Conservation (phyloP, 2,797 vertebrate species). For the Pseudocheirus occidentalis region DNA sequence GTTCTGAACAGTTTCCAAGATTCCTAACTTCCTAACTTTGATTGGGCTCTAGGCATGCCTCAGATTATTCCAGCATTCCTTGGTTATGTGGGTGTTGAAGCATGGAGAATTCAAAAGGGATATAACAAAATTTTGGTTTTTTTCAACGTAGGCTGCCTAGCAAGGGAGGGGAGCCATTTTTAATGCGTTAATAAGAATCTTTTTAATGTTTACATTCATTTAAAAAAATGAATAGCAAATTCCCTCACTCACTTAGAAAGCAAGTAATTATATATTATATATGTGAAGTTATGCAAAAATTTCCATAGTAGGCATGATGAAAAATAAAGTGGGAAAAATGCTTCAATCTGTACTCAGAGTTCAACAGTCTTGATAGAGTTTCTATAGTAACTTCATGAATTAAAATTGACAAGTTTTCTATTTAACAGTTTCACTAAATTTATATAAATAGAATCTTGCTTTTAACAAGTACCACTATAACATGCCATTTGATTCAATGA, state of each 20-base stretch:
- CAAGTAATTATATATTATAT: background rate
- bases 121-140: conserved; percentile 8
- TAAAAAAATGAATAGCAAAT: background rate
- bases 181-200: background rate
- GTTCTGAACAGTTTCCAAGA: background rate
- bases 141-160: background rate
- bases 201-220: background rate
- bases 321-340: background rate
- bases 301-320: background rate
- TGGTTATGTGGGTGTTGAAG: conserved; percentile 27
- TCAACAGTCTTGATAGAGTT: background rate
- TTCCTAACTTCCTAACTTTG: background rate
- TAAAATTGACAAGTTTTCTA: conserved; percentile 32
- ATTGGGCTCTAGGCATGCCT: background rate
- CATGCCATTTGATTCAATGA: conserved; percentile 38
- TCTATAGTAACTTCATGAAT: background rate
- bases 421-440: conserved; percentile 26
- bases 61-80: conserved; percentile 26
- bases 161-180: background rate
- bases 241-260: background rate
- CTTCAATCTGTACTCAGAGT: background rate
- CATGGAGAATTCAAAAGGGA: conserved; percentile 37
- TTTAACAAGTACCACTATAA: conserved; percentile 37
- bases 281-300: background rate
- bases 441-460: conserved; percentile 20